A percentile compares a stretch with the other conserved stretches of the same genome.
phyloP scores from a whole-genome alignment of 2,113 vertebrate genomes.

The Oophaga pumilio region DNA sequence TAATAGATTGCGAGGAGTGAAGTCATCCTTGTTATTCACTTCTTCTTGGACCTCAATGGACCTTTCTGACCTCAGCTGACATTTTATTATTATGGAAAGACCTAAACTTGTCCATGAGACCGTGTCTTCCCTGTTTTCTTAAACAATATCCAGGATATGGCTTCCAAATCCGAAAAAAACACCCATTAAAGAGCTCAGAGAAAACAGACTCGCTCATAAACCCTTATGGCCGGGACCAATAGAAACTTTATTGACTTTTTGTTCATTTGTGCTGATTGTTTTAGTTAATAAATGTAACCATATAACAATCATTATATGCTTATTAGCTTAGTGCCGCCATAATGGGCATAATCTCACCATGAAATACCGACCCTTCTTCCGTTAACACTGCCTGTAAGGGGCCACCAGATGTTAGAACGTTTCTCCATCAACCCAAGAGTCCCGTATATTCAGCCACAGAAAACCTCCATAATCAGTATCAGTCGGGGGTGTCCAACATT shows the following conservation, averaged over 20 bases:
- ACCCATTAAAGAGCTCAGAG: background rate
- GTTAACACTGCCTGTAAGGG: too few species aligned
- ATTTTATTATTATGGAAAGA: constrained; percentile 7
- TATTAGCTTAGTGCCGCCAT: background rate
- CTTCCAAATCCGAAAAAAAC: background rate
- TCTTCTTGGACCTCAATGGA: constrained; percentile 40
- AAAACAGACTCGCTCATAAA: background rate
- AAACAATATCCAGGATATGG: constrained; percentile 20
- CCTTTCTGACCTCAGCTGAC: constrained; percentile 37
- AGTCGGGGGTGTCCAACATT: too few species aligned
- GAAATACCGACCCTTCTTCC: too few species aligned
- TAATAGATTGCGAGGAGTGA: constrained; percentile 79
- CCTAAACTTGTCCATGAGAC: background rate
- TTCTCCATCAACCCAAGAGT: too few species aligned
- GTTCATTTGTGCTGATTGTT: background rate
- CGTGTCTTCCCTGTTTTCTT: background rate
- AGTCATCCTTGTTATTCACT: constrained; percentile 70
- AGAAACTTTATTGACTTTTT: background rate
- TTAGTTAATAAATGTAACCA: background rate
- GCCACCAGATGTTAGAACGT: too few species aligned
- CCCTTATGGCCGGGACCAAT: background rate
- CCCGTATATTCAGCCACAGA: too few species aligned
- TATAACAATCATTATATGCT: background rate
- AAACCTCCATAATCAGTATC: too few species aligned
- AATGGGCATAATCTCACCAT: too few species aligned